Base-by-base conservation (phyloP, 2,888 invertebrate genomes). In the Parnassius orleans region DNA sequence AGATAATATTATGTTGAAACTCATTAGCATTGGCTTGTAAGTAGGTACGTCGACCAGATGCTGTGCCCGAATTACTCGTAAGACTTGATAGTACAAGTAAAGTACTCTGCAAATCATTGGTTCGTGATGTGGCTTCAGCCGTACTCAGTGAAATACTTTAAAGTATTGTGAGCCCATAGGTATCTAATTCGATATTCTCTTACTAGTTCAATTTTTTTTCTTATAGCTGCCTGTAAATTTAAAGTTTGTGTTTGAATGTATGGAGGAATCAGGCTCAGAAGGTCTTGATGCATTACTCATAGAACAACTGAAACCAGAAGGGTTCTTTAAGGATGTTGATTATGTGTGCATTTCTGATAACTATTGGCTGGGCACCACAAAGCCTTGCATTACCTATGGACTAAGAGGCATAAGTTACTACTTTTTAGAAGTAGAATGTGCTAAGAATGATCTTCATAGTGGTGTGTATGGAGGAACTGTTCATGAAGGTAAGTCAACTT, bases 331-430 rank as follows among this genome's bases (percentile, higher is more conserved):
- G 60, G 93, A 94, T 78, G 95, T 98, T 0, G 98, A 99, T 84
- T 99, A 95, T 88, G 97, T 98, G 14, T 99, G 99, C 83, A 99
- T 99, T 79, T 98, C 98, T 24, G 99, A 99, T 84, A 99, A 99
- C 88, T 99, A 99, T 83, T 99, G 99, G 99, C 89, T 99, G 64
- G 99, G 99, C 1, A 98, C 96, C 66, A 95, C 95, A n/a, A 98
- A 98, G 79, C 99, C 99, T 0, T 99, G 99, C 81, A 94, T 99
- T 65, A 99, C 99, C 0, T 99, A 99, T 85, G 99, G 99, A 7
- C 93, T 99, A 11, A 93, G 98, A 69, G 99, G 99, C 14, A 93
- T 98, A 65, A 97, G 96, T 79, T 99, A 99, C 85, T 99, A 98
- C 84, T 94, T 94, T 74, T 78, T 98, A 50, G 97, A 98, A 86